Evolutionary conservation across 2,113 vertebrate genomes (phyloP).

Genomic region (Sitta europaea): DNA sequence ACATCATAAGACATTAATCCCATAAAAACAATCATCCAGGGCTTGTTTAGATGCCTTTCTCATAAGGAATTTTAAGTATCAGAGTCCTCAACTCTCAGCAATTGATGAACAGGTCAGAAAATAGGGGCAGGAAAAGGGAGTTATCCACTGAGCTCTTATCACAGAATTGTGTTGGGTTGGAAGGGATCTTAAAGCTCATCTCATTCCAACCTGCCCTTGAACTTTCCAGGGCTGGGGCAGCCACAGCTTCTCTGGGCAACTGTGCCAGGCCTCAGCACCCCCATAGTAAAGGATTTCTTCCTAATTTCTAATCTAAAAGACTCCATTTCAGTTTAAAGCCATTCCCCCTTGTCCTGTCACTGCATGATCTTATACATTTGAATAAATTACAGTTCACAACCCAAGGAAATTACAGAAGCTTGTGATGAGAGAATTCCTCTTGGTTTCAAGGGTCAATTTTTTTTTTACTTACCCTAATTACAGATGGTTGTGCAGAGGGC

Average conservation of each 20-base stretch:
- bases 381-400: neutral
- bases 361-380: neutral
- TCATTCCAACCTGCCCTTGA: neutral
- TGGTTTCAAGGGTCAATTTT: neutral
- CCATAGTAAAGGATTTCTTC: neutral
- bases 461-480: neutral
- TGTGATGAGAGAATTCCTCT: neutral
- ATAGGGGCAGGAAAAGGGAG: neutral
- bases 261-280: neutral
- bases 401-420: neutral
- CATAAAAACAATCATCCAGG: neutral
- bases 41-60: neutral
- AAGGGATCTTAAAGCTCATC: neutral
- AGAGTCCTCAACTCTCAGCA: neutral
- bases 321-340: neutral
- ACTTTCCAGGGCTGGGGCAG: neutral
- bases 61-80: neutral
- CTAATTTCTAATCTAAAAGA: neutral
- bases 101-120: neutral
- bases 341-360: too few relatives aligned
- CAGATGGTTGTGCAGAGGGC: neutral
- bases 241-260: neutral
- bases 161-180: neutral
- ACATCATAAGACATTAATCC: neutral
- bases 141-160: neutral